Base-by-base conservation (phyloP, 2,797 vertebrate genomes). In the Apogon talboti region DNA sequence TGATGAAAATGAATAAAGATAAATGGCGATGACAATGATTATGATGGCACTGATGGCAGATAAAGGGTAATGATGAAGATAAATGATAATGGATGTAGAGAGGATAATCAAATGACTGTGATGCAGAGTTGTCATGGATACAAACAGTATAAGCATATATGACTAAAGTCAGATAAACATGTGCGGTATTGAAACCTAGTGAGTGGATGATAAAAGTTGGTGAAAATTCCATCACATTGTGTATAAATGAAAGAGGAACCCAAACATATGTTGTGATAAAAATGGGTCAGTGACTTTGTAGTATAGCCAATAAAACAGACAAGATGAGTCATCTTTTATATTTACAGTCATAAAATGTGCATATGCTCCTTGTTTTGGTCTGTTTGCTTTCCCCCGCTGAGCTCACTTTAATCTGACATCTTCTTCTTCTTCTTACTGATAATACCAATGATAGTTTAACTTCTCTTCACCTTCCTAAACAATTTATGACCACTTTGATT, bases 401-500 rank as follows among this genome's bases (percentile, higher is more conserved):
- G 7, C n/a, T 63, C 53, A 13, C 37, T 58, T 64, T 61, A 62
- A 58, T 65, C 43, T 48, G 28, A 48, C 55, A 61, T 62, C 19
- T 43, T 47, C 58, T 44, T 18, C 55, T 58, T 62, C 19, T 43
- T 47, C 58, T 44, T 18, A 13, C 30, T 74, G 56, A 70, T 59
- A 52, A 59, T 16, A 63, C 71, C 62, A 71, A 76, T 63, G 65
- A 54, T 66, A 66, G 51, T 69, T 80, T 66, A 70, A 67, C 68
- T 65, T 73, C 49, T 65, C 64, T 59, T 57, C 46, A 35, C 48
- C 52, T 12, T 37, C 28, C 59, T 69, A 21, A 80, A 82, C 68
- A 63, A 66, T 79, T 79, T 52, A 74, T 69, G 66, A 66, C 42
- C 38, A 19, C 38, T 46, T 21, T 74, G 69, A 66, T 84, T 72